Evolutionary conservation across 2,888 invertebrate genomes (phyloP).

Genomic region (Phyllotreta striolata): DNA sequence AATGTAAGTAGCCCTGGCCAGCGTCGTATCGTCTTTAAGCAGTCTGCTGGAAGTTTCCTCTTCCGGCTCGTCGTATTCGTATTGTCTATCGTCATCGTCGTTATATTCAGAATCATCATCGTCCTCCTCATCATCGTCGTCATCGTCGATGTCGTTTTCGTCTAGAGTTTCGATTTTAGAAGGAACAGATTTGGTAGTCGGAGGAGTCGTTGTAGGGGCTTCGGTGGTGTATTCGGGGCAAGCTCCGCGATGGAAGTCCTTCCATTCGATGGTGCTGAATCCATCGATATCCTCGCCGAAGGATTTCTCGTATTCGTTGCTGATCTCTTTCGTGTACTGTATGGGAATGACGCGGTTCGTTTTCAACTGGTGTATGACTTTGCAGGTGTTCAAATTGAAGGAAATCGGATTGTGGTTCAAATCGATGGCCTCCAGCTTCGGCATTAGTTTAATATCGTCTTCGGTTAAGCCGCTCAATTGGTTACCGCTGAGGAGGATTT

Average conservation of each 20-base stretch:
- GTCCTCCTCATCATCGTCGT: slow-evolving; percentile 39
- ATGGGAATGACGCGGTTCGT: slow-evolving; percentile 67
- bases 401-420: slow-evolving; percentile 72
- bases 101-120: slow-evolving; percentile 52
- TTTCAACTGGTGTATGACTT: slow-evolving; percentile 71
- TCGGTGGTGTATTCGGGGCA: slow-evolving; percentile 38
- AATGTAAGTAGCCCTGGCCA: slow-evolving; percentile 51
- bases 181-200: slow-evolving; percentile 17
- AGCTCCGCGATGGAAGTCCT: slow-evolving; percentile 38
- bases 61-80: slow-evolving; percentile 50
- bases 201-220: slow-evolving; percentile 1
- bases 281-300: slow-evolving; percentile 44
- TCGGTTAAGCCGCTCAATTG: slow-evolving; percentile 66
- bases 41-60: slow-evolving; percentile 28
- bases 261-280: slow-evolving; percentile 42
- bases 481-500: slow-evolving; percentile 68
- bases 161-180: slow-evolving; percentile 27
- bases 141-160: slow-evolving; percentile 53
- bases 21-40: slow-evolving; percentile 23
- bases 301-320: slow-evolving; percentile 42
- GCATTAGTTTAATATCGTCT: slow-evolving; percentile 67
- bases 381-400: slow-evolving; percentile 73
- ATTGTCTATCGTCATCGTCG: slow-evolving; percentile 58
- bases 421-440: slow-evolving; percentile 68
- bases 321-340: slow-evolving; percentile 46